phyloP scores from a whole-genome alignment of 2,888 invertebrate species.

The Alentia gelatinosa region DNA sequence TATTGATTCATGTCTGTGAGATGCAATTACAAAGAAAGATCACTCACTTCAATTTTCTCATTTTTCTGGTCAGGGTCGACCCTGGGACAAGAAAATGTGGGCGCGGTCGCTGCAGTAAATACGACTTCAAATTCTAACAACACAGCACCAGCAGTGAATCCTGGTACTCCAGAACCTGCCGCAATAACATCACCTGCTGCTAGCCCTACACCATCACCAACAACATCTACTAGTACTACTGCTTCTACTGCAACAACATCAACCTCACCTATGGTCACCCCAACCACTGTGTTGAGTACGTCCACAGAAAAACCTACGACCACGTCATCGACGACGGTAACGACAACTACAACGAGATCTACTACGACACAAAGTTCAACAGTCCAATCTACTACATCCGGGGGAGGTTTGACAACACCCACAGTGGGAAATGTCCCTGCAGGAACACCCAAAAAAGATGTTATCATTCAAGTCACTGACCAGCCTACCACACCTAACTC shows the following conservation, averaged over 20 bases:
- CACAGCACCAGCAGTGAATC: too few species aligned
- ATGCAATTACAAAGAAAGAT: too few species aligned
- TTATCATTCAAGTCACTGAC: too few species aligned
- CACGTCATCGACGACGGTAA: not conserved
- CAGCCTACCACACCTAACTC: not conserved
- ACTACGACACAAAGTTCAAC: not conserved
- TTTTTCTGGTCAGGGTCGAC: too few species aligned
- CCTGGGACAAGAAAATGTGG: too few species aligned
- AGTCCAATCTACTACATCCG: not conserved
- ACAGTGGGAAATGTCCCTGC: not conserved
- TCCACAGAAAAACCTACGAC: not conserved
- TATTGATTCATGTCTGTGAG: too few species aligned
- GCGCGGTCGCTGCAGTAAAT: too few species aligned
- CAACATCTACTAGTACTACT: not conserved
- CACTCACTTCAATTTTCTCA: too few species aligned
- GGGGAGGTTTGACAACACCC: not conserved
- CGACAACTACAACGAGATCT: not conserved
- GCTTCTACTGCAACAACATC: not conserved
- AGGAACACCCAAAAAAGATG: not conserved
- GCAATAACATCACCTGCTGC: too few species aligned
- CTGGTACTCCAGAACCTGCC: too few species aligned
- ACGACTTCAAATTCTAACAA: too few species aligned
- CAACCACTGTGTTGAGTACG: not conserved
- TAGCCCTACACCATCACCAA: too few species aligned
- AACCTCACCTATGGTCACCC: not conserved